Base-by-base conservation (phyloP, 2,113 vertebrate genomes). In the Cervus canadensis region DNA sequence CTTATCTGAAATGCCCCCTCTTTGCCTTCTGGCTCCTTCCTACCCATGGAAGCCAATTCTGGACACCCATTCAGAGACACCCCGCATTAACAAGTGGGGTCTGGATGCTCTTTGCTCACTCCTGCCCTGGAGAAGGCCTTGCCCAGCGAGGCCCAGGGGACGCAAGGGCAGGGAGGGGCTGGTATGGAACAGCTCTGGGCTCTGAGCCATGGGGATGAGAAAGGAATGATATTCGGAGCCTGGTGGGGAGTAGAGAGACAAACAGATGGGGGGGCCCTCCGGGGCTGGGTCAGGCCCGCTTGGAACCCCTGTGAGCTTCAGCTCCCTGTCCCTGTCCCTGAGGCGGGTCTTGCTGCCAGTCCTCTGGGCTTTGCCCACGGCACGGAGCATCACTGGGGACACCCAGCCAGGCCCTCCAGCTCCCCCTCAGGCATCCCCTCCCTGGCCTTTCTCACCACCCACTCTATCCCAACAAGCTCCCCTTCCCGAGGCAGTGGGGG, bases 251-350 rank as follows among this genome's bases (percentile, higher is more conserved):
- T 7, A 56, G 28, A 45, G n/a, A 7, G 45, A 23, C 6, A 4
- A 59, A 67, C 7, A 21, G 67, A 28, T 52, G 26, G 57, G 57
- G 56, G n/a, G 57, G 13, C 2, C 2, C 3, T 36, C 30, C 7
- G 5, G 14, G 48, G 28, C 21, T 13, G 1, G 14, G 23, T 8
- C 4, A 14, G 17, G 21, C 25, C 8, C 1, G 52, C 23, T 9
- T 17, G 3, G 7, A 21, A 1, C 1, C 14, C 45, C 1, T 52
- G 0, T 9, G 43, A 54, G 60, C 81, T 82, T 78, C 40, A 1
- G 45, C 33, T 16, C 36, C 64, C 87, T 19, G 15, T 8, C 85
- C 54, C 67, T 14, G 17, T 59, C 12, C 33, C 84, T 40, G 16
- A 28, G 28, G 7, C 10, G 26, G 59, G 43, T 36, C 57, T 30